These are phyloP conservation scores for Arctopsyche grandis DNA, from an alignment of 1,140 invertebrate genomes.

Conservation along the genomic window DNA sequence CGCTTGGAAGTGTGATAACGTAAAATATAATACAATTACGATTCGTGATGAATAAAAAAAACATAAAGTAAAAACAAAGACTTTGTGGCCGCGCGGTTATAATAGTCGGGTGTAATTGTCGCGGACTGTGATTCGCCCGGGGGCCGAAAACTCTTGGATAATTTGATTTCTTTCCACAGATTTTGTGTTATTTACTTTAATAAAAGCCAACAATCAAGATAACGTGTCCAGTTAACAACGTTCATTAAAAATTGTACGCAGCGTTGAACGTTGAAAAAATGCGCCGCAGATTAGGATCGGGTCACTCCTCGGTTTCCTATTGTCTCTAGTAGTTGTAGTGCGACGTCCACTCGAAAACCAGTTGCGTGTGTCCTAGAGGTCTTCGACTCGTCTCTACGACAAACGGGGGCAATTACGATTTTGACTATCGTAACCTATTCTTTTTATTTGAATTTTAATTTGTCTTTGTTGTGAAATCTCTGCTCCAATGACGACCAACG, in stretches of 20 bases:
- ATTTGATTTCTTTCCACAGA: constrained; percentile 44
- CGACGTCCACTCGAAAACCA: constrained; percentile 4
- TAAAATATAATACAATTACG: no score
- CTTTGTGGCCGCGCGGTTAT: constrained; percentile 2
- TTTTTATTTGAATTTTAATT: no score
- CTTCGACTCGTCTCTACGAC: not conserved
- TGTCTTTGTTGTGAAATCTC: no score
- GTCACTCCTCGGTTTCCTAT: constrained; percentile 33
- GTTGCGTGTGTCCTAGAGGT: constrained; percentile 7
- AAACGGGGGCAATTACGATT: not conserved
- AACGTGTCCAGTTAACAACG: constrained; percentile 45
- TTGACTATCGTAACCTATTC: not conserved
- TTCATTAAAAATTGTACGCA: constrained; percentile 47
- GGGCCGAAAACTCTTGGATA: constrained; percentile 33
- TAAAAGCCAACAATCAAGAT: constrained; percentile 49
- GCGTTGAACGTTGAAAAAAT: constrained; percentile 9
- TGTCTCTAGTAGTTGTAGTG: constrained; percentile 8
- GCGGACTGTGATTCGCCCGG: constrained; percentile 42
- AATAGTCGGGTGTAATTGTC: constrained; percentile 37
- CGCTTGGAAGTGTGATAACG: no score
- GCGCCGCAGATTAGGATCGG: constrained; percentile 18
- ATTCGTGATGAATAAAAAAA: no score
- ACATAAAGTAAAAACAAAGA: no score
- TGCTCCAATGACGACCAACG: no score
- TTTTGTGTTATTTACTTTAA: constrained; percentile 42